Evolutionary conservation across 2,113 vertebrate genomes (phyloP).

Genomic region (Puffinus mauretanicus): DNA sequence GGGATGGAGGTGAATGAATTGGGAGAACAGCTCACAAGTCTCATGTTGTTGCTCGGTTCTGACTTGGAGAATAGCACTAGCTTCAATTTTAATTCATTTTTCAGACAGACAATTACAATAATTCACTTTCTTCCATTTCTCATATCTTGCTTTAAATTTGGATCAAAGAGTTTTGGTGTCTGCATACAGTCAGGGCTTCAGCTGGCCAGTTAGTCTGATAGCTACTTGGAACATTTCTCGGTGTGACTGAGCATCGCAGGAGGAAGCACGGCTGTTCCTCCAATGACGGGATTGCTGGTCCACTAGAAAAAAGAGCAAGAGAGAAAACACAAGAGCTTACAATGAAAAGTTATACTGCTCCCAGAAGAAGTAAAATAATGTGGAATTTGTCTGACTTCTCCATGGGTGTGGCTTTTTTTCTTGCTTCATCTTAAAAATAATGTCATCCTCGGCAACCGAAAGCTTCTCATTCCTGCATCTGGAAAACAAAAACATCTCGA

Average conservation of each 20-base stretch:
- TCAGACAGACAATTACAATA: neutral
- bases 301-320: neutral
- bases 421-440: neutral
- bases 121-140: neutral
- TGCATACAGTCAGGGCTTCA: neutral
- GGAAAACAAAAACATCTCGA: neutral
- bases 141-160: neutral
- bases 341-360: neutral
- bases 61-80: neutral
- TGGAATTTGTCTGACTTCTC: conserved; percentile 8
- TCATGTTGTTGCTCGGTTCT: neutral
- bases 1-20: neutral
- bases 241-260: neutral
- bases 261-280: neutral
- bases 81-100: neutral
- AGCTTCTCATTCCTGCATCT: neutral
- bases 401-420: neutral
- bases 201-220: neutral
- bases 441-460: neutral
- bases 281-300: neutral
- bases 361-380: neutral
- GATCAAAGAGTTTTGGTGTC: neutral
- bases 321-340: neutral
- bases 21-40: neutral
- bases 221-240: neutral